Percentiles rank a stretch among this genome's conserved stretches.
phyloP scores from a whole-genome alignment of 2,888 invertebrate species.

The Rhogogaster chlorosoma region DNA sequence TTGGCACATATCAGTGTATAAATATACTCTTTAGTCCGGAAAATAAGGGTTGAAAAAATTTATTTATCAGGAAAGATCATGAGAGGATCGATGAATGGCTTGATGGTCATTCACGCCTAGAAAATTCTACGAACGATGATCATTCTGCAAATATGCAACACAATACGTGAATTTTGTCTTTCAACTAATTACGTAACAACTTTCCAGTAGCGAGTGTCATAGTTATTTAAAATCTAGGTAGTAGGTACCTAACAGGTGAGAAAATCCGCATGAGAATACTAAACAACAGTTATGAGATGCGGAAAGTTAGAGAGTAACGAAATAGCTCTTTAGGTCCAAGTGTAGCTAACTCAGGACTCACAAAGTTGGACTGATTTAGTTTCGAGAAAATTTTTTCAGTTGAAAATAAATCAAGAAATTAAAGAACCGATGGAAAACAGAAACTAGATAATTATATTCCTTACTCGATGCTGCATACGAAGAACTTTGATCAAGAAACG shows the following conservation, averaged over 20 bases:
- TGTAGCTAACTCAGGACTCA: background rate
- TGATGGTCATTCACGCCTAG: background rate
- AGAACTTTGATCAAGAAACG: background rate
- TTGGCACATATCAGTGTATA: background rate
- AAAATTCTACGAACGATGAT: background rate
- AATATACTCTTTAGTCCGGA: background rate
- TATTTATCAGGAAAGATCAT: background rate
- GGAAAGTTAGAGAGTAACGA: conserved; percentile 8
- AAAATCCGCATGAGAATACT: conserved; percentile 47
- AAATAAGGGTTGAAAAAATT: background rate
- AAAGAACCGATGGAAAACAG: no score
- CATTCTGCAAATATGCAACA: background rate
- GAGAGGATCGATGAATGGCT: background rate
- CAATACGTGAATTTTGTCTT: background rate
- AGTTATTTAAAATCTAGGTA: conserved; percentile 3
- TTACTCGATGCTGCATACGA: no score
- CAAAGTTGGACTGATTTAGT: background rate
- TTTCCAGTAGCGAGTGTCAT: background rate
- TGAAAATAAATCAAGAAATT: no score
- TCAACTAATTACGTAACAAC: conserved; percentile 5
- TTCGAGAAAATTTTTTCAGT: no score
- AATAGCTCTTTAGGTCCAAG: background rate
- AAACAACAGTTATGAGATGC: conserved; percentile 38
- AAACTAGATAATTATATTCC: no score
- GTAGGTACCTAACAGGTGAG: background rate